A percentile compares a stretch with the other conserved stretches of the same genome.
phyloP scores from a whole-genome alignment of 2,113 vertebrate genomes.

The Callorhinus ursinus region DNA sequence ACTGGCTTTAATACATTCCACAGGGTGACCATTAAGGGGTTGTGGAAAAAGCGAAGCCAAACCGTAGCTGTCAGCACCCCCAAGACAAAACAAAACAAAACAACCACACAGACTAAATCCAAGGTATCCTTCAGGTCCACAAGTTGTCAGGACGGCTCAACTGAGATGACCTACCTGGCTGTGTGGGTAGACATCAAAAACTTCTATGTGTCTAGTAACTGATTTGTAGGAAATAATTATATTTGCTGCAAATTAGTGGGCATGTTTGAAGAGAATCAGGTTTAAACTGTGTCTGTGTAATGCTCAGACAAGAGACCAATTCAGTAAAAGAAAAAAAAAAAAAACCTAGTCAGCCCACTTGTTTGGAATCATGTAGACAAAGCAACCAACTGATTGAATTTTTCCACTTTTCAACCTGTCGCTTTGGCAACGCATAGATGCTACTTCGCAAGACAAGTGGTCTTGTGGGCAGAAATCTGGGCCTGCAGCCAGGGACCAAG shows the following conservation, averaged over 20 bases:
- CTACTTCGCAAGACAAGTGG: slow-evolving; percentile 69
- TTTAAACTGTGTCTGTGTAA: slow-evolving; percentile 72
- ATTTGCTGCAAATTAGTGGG: slow-evolving; percentile 65
- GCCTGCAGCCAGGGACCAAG: slow-evolving; percentile 60
- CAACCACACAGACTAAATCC: neutral
- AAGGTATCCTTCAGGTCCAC: neutral
- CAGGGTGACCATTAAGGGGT: slow-evolving; percentile 38
- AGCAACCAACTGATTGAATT: slow-evolving; percentile 70
- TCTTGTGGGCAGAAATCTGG: slow-evolving; percentile 66
- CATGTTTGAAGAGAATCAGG: slow-evolving; percentile 58
- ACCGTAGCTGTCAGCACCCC: neutral
- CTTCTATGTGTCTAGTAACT: slow-evolving; percentile 52
- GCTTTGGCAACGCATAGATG: slow-evolving; percentile 68
- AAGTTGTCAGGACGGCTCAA: neutral
- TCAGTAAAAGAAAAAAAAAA: slow-evolving; percentile 38
- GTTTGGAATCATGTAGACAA: slow-evolving; percentile 75
- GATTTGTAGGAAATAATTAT: slow-evolving; percentile 68
- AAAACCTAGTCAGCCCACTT: slow-evolving; percentile 28
- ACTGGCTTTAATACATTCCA: slow-evolving; percentile 40
- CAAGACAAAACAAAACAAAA: slow-evolving; percentile 43
- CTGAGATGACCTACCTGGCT: slow-evolving; percentile 35
- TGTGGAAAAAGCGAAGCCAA: slow-evolving; percentile 35
- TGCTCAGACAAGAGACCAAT: slow-evolving; percentile 65
- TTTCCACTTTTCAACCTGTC: slow-evolving; percentile 74
- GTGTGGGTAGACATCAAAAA: slow-evolving; percentile 37